Evolutionary conservation across 2,888 invertebrate species (phyloP), one percentile per base, ranked within the genome.

Genomic region (Drosophila fulvimacula): DNA sequence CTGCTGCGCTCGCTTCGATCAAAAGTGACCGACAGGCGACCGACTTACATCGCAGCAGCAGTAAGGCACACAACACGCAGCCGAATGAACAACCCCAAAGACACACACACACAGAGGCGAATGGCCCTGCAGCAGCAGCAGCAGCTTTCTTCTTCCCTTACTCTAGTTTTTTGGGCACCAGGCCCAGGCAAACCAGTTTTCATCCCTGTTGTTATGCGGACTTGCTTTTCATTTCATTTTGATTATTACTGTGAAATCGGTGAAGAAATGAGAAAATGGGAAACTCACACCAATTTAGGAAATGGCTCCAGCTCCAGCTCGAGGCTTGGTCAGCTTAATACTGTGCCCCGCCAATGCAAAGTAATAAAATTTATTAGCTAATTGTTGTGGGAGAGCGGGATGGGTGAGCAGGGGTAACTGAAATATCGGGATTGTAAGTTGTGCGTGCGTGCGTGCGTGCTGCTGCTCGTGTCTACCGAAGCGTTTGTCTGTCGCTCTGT

Each of bases 91-190:
- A 77, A 77, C 75, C 75, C 75, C 64, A 76, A 69, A 61, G 53
- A 64, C 58, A 68, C 53, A 52, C 48, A 72, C 57, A 60, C 42
- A 73, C 48, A 73, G 32, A 60, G 48, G 53, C 62, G 41, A 75
- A 56, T 69, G 46, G 48, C 56, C 71, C 71, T 39, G 46, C 46
- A 30, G 27, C n/a, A n/a, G 24, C 24, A 24, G 24, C 24, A 65
- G 68, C 66, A 75, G 66, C 83, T 82, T 82, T 80, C 82, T 82
- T 82, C 82, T 82, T 82, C 82, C 88, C 88, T 79, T 82, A 69
- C 82, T 74, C 69, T 56, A 63, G 48, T 66, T 65, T 67, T 42
- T 46, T 42, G 44, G 71, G 68, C 70, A 67, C 6, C 27, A 7
- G 27, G 27, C 6, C 7, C 27, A 30, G 27, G 17, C 39, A 78